A percentile compares a stretch with the other conserved stretches of the same genome.
Evolutionary conservation across 2,113 vertebrate genomes (phyloP).

Genomic region (Atherinomorus stipes): DNA sequence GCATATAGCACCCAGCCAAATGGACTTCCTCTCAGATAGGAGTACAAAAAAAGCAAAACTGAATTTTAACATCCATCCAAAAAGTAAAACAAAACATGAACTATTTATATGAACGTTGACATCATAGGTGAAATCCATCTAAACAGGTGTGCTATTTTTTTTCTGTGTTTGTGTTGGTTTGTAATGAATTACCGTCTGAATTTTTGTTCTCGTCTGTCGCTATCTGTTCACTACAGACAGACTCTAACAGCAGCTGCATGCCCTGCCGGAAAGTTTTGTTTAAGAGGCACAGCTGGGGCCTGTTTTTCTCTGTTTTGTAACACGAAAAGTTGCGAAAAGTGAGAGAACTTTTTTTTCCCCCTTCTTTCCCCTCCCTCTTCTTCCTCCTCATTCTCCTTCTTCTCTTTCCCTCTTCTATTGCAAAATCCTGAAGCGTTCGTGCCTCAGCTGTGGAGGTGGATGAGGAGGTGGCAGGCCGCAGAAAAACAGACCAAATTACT

Average conservation of each 20-base stretch:
- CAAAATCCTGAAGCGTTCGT: constrained; percentile 41
- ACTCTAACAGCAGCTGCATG: constrained; percentile 15
- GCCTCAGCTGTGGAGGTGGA: constrained; percentile 52
- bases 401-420: constrained; percentile 41
- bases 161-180: not conserved
- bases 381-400: not conserved
- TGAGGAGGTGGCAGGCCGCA: constrained; percentile 34
- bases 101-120: not conserved
- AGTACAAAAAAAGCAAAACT: constrained; percentile 6
- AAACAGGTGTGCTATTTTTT: not conserved
- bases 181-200: constrained; percentile 8
- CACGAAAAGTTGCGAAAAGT: constrained; percentile 49
- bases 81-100: not conserved
- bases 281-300: constrained; percentile 55
- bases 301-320: constrained; percentile 58
- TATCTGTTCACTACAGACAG: constrained; percentile 12
- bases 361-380: not conserved
- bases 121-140: not conserved
- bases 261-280: constrained; percentile 45
- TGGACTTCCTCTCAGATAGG: not conserved
- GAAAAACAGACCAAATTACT: constrained; percentile 34
- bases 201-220: constrained; percentile 12
- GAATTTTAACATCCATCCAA: not conserved
- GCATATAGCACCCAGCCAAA: constrained; percentile 15
- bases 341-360: constrained; percentile 38